Percentiles rank a stretch among this genome's conserved stretches.
phyloP scores from a whole-genome alignment of 2,888 invertebrate species.

The Amblyjoppa fuscipennis region DNA sequence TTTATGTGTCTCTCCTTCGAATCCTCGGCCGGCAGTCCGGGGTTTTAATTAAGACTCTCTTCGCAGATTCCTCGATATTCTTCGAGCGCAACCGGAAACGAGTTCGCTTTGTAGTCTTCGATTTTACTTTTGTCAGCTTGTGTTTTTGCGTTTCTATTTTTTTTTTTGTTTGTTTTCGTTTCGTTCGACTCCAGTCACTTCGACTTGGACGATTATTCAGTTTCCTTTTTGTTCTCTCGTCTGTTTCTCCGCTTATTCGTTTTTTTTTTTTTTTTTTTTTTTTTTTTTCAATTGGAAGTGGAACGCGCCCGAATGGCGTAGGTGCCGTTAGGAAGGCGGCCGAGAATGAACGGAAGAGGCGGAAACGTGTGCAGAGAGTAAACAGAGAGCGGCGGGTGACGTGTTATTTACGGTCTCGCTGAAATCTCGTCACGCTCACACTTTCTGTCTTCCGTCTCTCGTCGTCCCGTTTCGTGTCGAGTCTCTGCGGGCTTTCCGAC shows the following conservation, averaged over 20 bases:
- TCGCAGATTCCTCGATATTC: slow-evolving; percentile 58
- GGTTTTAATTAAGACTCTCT: slow-evolving; percentile 66
- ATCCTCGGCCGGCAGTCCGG: slow-evolving; percentile 45
- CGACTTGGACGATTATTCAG: slow-evolving; percentile 50
- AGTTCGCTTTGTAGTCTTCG: slow-evolving; percentile 52
- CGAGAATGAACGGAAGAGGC: slow-evolving; percentile 20
- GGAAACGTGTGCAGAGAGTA: slow-evolving; percentile 27
- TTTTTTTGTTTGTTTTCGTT: slow-evolving; percentile 15
- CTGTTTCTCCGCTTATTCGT: slow-evolving; percentile 12
- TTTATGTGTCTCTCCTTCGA: slow-evolving; percentile 60
- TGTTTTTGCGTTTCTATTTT: neutral
- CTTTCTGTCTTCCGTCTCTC: slow-evolving; percentile 17
- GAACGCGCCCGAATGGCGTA: slow-evolving; percentile 7
- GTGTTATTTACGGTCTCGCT: slow-evolving; percentile 62
- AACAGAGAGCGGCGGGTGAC: slow-evolving; percentile 46
- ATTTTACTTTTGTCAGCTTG: slow-evolving; percentile 23
- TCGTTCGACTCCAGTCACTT: slow-evolving; percentile 46
- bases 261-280: slow-evolving; percentile 6
- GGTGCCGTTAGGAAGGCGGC: slow-evolving; percentile 26
- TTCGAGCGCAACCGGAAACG: slow-evolving; percentile 24
- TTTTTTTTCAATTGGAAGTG: slow-evolving; percentile 26
- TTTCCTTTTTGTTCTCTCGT: slow-evolving; percentile 12
- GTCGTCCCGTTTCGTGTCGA: neutral
- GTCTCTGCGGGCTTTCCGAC: slow-evolving; percentile 5
- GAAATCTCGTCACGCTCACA: slow-evolving; percentile 45